Evolutionary conservation across 2,888 invertebrate genomes (phyloP), one percentile per base, ranked within the genome.

Genomic region (Melieria omissa): DNA sequence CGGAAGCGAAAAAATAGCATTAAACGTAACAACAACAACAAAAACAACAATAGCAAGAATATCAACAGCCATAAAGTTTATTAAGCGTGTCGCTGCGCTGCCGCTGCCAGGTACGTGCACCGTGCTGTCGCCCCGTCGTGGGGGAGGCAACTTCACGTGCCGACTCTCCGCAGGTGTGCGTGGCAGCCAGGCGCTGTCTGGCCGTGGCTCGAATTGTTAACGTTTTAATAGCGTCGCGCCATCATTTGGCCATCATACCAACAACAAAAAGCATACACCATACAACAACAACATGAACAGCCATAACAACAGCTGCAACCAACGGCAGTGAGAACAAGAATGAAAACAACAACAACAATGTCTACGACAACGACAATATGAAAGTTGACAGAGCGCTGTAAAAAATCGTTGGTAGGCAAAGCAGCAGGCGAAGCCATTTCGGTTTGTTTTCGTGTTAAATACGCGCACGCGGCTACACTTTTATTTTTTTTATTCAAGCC

Each of bases 171-270:
- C 57, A 44, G 44, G 47, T 62, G 62, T 62, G 62, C 9, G 14
- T 8, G 60, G 45, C 49, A 49, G 4, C 10, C 9, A 4, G 8
- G 65, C 64, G 57, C 57, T 46, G 60, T 61, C 47, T 47, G 46
- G 71, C 45, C 52, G 54, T 65, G 41, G 55, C 61, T 68, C 70
- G 54, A 61, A 60, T 67, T 47, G 60, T 74, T 52, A 58, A 70
- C 60, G 67, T 42, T 65, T 64, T 57, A 58, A 58, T 16, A 58
- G 41, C 58, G 41, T 58, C 12, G 10, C 14, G 16, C 58, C 29
- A 29, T 29, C 29, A 29, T 29, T 29, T 29, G 29, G 29, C 29
- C 29, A 29, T 29, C 29, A 29, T 29, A 29, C 29, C 29, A 29
- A 29, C 29, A 29, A 29, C 58, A 29, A 14, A 58, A 0, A 58